These are phyloP conservation scores for Chrysaora quinquecirrha DNA, from an alignment of 30 jellyfish, hydroid and myxozoan species.

Conservation along the genomic window DNA sequence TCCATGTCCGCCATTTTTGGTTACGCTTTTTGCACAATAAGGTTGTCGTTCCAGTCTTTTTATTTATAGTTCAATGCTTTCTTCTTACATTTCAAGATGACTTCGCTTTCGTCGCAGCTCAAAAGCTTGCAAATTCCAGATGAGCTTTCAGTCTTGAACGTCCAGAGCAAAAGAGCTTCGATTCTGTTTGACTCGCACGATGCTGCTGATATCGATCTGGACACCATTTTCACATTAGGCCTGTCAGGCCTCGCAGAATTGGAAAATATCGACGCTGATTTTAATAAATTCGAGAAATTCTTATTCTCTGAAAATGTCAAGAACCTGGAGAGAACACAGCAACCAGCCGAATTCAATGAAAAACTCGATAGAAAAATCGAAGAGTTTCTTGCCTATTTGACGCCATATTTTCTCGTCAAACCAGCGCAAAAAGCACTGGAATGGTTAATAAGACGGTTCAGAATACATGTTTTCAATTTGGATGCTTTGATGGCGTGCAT, in stretches of 20 bases:
- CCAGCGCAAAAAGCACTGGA: conserved; percentile 85
- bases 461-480: conserved; percentile 60
- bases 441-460: conserved; percentile 89
- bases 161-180: conserved; percentile 71
- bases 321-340: conserved; percentile 65
- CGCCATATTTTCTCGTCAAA: conserved; percentile 84
- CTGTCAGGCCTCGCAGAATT: conserved; percentile 75
- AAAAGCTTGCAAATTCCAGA: conserved; percentile 84
- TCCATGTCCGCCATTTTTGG: too few species aligned
- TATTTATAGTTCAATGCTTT: too few species aligned
- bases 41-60: too few species aligned
- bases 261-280: conserved; percentile 58
- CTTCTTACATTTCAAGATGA: conserved; percentile 40
- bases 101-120: conserved; percentile 77
- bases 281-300: conserved; percentile 58
- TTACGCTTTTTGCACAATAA: too few species aligned
- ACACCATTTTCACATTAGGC: conserved; percentile 78
- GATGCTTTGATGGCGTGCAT: conserved; percentile 74
- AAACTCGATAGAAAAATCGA: conserved; percentile 52
- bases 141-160: conserved; percentile 32
- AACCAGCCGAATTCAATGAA: conserved; percentile 58
- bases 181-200: conserved; percentile 78
- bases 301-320: conserved; percentile 61
- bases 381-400: conserved; percentile 55
- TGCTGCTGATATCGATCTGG: conserved; percentile 82